A percentile compares a stretch with the other conserved stretches of the same genome.
These are phyloP conservation scores for Atractosteus spatula DNA, from an alignment of 2,113 vertebrate genomes.

Conservation along the genomic window DNA sequence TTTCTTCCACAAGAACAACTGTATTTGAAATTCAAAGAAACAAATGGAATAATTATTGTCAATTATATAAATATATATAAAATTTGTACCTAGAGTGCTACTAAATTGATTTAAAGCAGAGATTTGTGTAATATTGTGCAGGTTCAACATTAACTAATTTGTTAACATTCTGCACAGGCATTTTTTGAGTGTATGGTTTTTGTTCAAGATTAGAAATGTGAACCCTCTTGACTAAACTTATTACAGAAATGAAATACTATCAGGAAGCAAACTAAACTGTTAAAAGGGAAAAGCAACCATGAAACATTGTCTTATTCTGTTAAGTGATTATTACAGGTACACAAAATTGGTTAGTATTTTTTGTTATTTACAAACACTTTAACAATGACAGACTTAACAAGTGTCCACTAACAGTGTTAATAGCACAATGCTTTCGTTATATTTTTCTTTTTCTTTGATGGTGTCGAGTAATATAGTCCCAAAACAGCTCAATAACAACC, in stretches of 20 bases:
- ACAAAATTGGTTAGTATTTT: slow-evolving; percentile 92
- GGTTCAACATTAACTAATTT: slow-evolving; percentile 34
- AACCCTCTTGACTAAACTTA: not conserved
- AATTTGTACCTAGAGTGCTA: slow-evolving; percentile 26
- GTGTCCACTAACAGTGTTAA: slow-evolving; percentile 92
- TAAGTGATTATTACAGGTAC: slow-evolving; percentile 86
- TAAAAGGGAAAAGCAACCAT: slow-evolving; percentile 61
- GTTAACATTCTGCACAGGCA: slow-evolving; percentile 33
- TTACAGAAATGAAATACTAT: slow-evolving; percentile 43
- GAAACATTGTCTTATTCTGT: slow-evolving; percentile 76
- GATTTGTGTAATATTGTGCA: slow-evolving; percentile 46
- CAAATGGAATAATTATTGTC: too few relatives aligned
- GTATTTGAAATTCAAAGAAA: too few relatives aligned
- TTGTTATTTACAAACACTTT: slow-evolving; percentile 97
- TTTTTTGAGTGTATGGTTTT: slow-evolving; percentile 30
- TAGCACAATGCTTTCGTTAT: slow-evolving; percentile 85
- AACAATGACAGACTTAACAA: slow-evolving; percentile 89
- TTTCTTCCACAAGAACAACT: too few relatives aligned
- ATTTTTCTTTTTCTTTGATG: slow-evolving; percentile 77
- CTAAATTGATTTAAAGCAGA: slow-evolving; percentile 42
- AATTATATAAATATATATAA: too few relatives aligned
- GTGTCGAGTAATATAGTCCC: slow-evolving; percentile 90
- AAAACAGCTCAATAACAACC: slow-evolving; percentile 90
- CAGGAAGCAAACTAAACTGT: slow-evolving; percentile 50
- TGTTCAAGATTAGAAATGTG: slow-evolving; percentile 18